phyloP scores from a whole-genome alignment of 2,797 vertebrate species.

The Coreius guichenoti region DNA sequence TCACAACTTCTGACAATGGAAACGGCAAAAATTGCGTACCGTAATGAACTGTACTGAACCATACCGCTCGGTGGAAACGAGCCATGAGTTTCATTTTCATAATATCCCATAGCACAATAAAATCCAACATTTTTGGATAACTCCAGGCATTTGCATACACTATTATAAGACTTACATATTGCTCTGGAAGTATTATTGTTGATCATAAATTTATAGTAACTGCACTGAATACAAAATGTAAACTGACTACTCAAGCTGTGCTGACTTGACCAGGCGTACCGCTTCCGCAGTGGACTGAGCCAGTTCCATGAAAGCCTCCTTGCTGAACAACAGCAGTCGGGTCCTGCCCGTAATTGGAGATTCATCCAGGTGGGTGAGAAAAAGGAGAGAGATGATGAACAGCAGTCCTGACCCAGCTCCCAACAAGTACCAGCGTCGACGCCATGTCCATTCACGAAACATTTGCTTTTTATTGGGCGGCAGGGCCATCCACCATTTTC shows the following conservation, averaged over 20 bases:
- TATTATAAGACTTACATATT: background rate
- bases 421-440: conserved; percentile 84
- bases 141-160: background rate
- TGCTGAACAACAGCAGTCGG: conserved; percentile 87
- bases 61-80: no score
- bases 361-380: conserved; percentile 91
- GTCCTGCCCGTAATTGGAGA: conserved; percentile 89
- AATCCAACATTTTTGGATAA: background rate
- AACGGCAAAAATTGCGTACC: no score
- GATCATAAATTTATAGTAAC: background rate
- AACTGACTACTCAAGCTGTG: background rate
- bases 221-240: background rate
- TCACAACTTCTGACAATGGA: no score
- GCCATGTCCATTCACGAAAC: conserved; percentile 80
- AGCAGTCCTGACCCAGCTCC: conserved; percentile 74
- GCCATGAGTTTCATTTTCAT: background rate
- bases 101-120: background rate
- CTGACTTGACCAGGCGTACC: conserved; percentile 74
- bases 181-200: background rate
- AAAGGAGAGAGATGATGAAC: conserved; percentile 80
- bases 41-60: no score
- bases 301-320: conserved; percentile 86
- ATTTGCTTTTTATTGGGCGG: conserved; percentile 86
- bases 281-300: conserved; percentile 81
- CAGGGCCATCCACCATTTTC: conserved; percentile 92